Base-by-base conservation (phyloP, 2,797 vertebrate species). In the Catharus ustulatus region DNA sequence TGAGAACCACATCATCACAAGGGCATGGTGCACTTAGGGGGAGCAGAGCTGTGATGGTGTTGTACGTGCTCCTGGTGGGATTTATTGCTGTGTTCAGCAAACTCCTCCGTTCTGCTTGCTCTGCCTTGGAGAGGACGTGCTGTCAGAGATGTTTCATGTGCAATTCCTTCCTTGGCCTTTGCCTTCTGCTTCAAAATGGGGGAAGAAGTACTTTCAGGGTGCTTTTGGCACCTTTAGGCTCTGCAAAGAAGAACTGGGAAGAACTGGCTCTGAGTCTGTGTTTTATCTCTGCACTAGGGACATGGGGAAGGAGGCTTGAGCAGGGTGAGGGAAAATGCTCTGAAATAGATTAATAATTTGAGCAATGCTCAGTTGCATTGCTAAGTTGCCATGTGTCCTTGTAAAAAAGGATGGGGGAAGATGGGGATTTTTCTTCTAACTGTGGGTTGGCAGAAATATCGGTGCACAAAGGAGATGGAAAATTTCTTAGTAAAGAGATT, bases 1-100 rank as follows among this genome's bases (percentile, higher is more conserved):
- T 0, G 21, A 52, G 66, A 89, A 51, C 14, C 29, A 40, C 13
- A 10, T 88, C 73, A 88, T 80, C 43, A 40, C 57, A 34, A 16
- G 85, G 51, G 54, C 66, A 38, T 0, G 38, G 29, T 81, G 54
- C n/a, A 52, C 18, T 18, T 34, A n/a, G 64, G 4, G 79, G 66
- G 58, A 95, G 69, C 73, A 69, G 95, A 68, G 24, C 76, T 15
- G 26, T 0, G 6, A 27, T 1, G 3, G 29, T 19, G 51, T 0
- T 91, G 67, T 87, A 87, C 18, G 62, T 94, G 93, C 0, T 0
- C 2, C 15, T 10, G 43, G 73, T 86, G 90, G 90, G 95, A 96
- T 95, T 96, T 95, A 94, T 91, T 73, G 91, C 73, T 93, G n/a
- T 73, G 51, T 48, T 75, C 64, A 72, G 81, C 86, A 77, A 43